phyloP scores from a whole-genome alignment of 2,113 vertebrate species.

The Brienomyrus longianalis region DNA sequence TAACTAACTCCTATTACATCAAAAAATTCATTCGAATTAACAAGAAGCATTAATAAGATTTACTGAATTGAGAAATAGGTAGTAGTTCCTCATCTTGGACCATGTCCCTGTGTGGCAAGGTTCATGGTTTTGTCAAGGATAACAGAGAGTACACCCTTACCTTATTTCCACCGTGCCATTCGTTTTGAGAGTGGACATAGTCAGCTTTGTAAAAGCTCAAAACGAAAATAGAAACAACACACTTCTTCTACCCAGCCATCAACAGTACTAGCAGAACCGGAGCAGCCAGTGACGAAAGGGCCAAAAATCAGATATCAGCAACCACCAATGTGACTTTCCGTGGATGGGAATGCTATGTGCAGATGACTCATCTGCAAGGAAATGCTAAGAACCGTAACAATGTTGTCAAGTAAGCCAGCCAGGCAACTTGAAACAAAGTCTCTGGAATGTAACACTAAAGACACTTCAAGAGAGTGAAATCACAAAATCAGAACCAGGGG shows the following conservation, averaged over 20 bases:
- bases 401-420: not conserved
- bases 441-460: not conserved
- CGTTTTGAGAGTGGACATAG: not conserved
- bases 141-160: not conserved
- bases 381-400: not conserved
- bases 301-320: not conserved
- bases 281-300: not conserved
- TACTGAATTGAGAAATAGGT: not conserved
- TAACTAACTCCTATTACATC: not conserved
- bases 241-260: not conserved
- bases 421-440: not conserved
- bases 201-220: not conserved
- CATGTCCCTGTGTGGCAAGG: not conserved
- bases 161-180: not conserved
- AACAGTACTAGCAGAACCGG: not conserved
- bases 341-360: not conserved
- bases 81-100: not conserved
- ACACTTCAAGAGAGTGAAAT: not conserved
- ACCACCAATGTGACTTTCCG: not conserved
- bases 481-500: not conserved
- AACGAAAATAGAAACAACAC: not conserved
- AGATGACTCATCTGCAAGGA: not conserved
- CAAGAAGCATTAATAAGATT: not conserved
- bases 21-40: not conserved
- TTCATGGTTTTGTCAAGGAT: not conserved